Evolutionary conservation across 1,140 invertebrate genomes (phyloP), one percentile per base, ranked within the genome.

Genomic region (Pseudomyrmex flavicornis): DNA sequence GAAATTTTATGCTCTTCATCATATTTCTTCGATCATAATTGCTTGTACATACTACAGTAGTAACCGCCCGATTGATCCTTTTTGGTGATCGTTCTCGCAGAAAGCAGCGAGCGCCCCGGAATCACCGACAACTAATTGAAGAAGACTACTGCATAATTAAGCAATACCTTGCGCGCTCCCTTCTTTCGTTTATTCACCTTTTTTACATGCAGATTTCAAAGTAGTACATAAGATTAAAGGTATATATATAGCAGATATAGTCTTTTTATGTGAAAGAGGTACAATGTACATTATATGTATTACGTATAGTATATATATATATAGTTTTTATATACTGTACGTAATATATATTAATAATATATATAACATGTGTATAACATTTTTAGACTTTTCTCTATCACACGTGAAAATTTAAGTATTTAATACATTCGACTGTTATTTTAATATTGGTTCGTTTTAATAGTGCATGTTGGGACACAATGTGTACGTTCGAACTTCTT

Each of bases 21-120:
- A n/a, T 69, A 83, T 79, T 85, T 83, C 20, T 83, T 22, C 20
- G 15, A 26, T 73, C 52, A 2, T 50, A 52, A 61, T 85, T 17
- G 52, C 5, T 82, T 44, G 77, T 68, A 46, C 35, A 52, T 82
- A 26, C 26, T 35, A 35, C 35, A 35, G 35, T 35, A 35, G 35
- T 35, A 35, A 7, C 35, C 35, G 35, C 35, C 35, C 35, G 35
- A 35, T 35, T 35, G 35, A 35, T 35, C 35, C 35, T 5, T 35
- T 35, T 35, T 35, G 35, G 35, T 35, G 35, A 35, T 35, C 35
- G 35, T 35, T 35, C 35, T 35, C 35, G 35, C 35, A 35, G 35
- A 35, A 35, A 35, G 35, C 35, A 35, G 35, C 35, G 35, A 35
- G 5, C 35, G 35, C 5, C 5, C 35, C 35, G 35, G 35, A 35